A percentile compares a stretch with the other conserved stretches of the same genome.
These are phyloP conservation scores for Eulemur mongoz DNA, from an alignment of 2,797 vertebrate species.

Conservation along the genomic window DNA sequence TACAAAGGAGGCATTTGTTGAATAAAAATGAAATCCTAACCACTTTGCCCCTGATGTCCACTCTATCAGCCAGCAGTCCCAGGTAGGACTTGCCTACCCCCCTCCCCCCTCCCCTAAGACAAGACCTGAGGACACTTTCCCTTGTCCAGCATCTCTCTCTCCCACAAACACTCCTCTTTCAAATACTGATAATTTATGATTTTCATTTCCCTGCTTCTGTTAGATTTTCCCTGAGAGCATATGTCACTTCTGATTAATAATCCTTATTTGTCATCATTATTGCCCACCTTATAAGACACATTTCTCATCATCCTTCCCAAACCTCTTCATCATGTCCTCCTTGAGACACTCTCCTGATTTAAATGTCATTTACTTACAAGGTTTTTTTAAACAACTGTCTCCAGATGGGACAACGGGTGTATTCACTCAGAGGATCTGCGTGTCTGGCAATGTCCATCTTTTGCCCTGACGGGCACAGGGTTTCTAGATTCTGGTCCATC, in stretches of 20 bases:
- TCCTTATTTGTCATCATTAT: neutral
- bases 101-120: neutral
- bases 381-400: neutral
- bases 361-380: neutral
- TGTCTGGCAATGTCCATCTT: neutral
- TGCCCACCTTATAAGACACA: neutral
- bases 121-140: neutral
- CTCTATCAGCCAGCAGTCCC: neutral
- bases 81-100: neutral
- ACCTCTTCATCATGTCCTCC: neutral
- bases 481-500: neutral
- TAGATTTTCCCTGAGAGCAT: neutral
- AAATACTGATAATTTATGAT: neutral
- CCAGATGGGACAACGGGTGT: neutral
- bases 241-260: neutral
- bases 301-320: neutral
- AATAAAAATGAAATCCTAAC: neutral
- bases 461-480: neutral
- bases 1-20: neutral
- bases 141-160: neutral
- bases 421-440: neutral
- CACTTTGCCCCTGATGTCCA: neutral
- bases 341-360: neutral
- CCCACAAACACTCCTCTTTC: neutral
- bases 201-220: neutral